Base-by-base conservation (phyloP, 2,888 invertebrate species). In the Agrypnus murinus region DNA sequence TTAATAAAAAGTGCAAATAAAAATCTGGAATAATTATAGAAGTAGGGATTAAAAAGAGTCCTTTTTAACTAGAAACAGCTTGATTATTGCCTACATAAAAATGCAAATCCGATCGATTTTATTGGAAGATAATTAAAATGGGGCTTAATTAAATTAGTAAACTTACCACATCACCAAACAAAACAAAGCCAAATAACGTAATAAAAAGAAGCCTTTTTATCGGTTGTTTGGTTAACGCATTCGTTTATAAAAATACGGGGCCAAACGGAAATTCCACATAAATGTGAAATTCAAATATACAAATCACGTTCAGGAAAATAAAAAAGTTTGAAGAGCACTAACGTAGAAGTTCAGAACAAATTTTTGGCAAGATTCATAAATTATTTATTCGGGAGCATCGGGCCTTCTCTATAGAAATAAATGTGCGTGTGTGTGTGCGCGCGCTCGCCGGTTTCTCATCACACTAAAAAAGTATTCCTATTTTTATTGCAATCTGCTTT, bases 221-320 rank as follows among this genome's bases (percentile, higher is more conserved):
- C 12, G 14, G 32, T 17, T 32, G 43, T 65, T 45, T 45, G 38
- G 32, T 15, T 32, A 58, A 57, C 43, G 58, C 53, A 4, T 65
- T 58, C 65, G 31, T 40, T 66, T 53, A 48, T 15, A 43, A 43
- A 66, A 50, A 48, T 17, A 32, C 12, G 14, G 12, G 62, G 7
- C n/a, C 12, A 65, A 57, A 57, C 38, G 60, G 48, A 71, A 60
- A 34, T 43, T 65, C 14, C 46, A 65, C 45, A 38, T 34, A 71
- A 71, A 71, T 66, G 50, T 57, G 38, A 40, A 55, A 71, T 71
- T 71, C 57, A 66, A 66, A 71, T 71, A 71, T 66, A 66, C 70
- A 71, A 71, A 71, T 71, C 70, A 71, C 70, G 70, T 71, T 71
- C 48, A 40, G 46, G 55, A 71, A 62, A 71, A 71, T 66, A 71